Base-by-base conservation (phyloP, 2,113 vertebrate genomes). In the Poecilia latipinna region DNA sequence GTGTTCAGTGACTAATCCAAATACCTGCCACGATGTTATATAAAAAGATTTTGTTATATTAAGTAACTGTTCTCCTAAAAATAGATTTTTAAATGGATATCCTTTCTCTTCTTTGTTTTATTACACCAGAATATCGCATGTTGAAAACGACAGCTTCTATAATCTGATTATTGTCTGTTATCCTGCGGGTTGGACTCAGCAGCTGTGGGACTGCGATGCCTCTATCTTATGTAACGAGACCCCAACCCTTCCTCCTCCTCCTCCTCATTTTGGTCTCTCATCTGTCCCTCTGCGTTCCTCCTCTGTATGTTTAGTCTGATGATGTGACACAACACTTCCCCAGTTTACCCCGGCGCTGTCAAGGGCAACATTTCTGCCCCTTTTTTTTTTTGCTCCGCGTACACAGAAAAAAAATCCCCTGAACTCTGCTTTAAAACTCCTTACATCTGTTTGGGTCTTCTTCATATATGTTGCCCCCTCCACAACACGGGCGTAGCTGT, bases 241-340 rank as follows among this genome's bases (percentile, higher is more conserved):
- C 74, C 68, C 63, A 29, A 29, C 29, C 29, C 29, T 29, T 29
- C 22, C 22, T 31, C 71, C 62, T 61, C 62, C 35, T 7, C 48
- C 8, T 39, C 71, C 60, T 61, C 63, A 28, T 61, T 12, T 19
- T 33, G 61, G 57, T 39, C 68, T 69, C 79, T 82, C 88, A 67
- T 78, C 74, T 77, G 60, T 33, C 76, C 17, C 42, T 51, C 39
- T 61, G 65, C 33, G n/a, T 12, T 78, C 75, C 77, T 74, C 72
- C 57, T 42, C 72, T 84, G 77, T 82, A 62, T 89, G 75, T 90
- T 90, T 88, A 93, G 89, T 90, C 86, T 79, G 91, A 90, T 89
- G 80, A 83, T 71, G 74, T 86, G 86, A 90, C 86, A 80, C 72
- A 89, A 85, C 84, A 65, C 72, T 82, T 77, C 78, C 79, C 33